Conservation (phyloP, 2,888 invertebrate species). For the Hirudinaria manillensis region DNA sequence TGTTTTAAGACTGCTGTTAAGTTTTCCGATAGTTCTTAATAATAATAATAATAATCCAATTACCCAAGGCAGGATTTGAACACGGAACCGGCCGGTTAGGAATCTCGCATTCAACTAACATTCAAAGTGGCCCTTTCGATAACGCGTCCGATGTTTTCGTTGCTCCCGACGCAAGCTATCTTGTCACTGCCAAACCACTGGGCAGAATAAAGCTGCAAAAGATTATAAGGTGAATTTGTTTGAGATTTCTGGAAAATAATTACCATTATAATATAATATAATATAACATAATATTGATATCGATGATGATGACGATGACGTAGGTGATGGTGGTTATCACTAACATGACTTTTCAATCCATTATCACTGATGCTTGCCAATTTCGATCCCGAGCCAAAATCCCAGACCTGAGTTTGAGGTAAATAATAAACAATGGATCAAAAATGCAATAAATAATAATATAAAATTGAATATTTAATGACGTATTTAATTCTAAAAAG, state of each 20-base stretch:
- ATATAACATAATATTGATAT: not conserved
- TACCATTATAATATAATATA: too few relatives aligned
- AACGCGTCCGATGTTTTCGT: not conserved
- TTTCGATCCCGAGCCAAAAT: not conserved
- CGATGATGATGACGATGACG: not conserved
- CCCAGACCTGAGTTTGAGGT: not conserved
- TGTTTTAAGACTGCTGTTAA: too few relatives aligned
- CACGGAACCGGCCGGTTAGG: too few relatives aligned
- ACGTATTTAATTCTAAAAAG: not conserved
- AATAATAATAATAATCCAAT: too few relatives aligned
- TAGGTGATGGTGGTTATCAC: not conserved
- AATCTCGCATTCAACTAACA: conserved; percentile 17
- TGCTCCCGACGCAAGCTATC: conserved; percentile 10
- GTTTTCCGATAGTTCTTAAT: too few relatives aligned
- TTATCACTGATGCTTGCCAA: not conserved
- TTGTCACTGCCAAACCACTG: conserved; percentile 17
- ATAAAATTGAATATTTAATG: not conserved
- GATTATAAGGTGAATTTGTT: not conserved
- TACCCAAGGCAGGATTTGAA: too few relatives aligned
- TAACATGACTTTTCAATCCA: not conserved
- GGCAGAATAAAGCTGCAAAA: conserved; percentile 11
- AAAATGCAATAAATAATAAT: not conserved
- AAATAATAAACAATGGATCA: not conserved
- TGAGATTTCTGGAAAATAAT: not conserved
- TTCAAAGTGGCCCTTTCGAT: conserved; percentile 8